Evolutionary conservation across 2,888 invertebrate genomes (phyloP), one percentile per base, ranked within the genome.

Genomic region (Tridacna gigas): DNA sequence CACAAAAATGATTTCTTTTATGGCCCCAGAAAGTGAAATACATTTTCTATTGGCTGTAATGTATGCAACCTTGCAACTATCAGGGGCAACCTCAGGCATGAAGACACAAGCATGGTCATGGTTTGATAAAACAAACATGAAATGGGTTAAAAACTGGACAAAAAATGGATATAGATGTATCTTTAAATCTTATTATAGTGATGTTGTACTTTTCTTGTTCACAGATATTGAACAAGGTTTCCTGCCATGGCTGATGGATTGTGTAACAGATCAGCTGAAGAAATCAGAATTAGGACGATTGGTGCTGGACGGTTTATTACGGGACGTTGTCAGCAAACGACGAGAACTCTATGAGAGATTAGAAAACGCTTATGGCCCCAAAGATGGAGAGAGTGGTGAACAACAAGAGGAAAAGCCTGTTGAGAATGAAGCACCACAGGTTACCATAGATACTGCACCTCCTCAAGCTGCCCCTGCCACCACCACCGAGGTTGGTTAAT

Each of bases 191-290:
- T n/a, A n/a, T n/a, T n/a, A n/a, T n/a, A n/a, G n/a, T n/a, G n/a
- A 37, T 37, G 7, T 37, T 22, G 5, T 74, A 0, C 1, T 37
- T 25, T 51, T 69, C 74, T 45, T 82, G 28, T 63, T 75, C 89
- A 11, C 90, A 95, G 95, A 95, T 89, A 93, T 95, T 96, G 97
- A 95, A 86, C 94, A 94, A 90, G 96, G 97, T 78, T 97, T 98
- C 95, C 96, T 97, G 96, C 97, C 98, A 75, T 98, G 98, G 98
- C 95, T 98, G 89, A 96, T 97, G 95, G 96, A 96, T 77, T 97
- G 97, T 95, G 98, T 98, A 73, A 96, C 97, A 74, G 96, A 96
- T 84, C 97, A 98, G 95, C 96, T 98, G 92, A 97, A 97, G 91
- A 97, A 97, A 84, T 96, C 97, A 95, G 96, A 97, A 88, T 97